Conservation (phyloP, 1,140 invertebrate species). For the Hyphantria cunea region DNA sequence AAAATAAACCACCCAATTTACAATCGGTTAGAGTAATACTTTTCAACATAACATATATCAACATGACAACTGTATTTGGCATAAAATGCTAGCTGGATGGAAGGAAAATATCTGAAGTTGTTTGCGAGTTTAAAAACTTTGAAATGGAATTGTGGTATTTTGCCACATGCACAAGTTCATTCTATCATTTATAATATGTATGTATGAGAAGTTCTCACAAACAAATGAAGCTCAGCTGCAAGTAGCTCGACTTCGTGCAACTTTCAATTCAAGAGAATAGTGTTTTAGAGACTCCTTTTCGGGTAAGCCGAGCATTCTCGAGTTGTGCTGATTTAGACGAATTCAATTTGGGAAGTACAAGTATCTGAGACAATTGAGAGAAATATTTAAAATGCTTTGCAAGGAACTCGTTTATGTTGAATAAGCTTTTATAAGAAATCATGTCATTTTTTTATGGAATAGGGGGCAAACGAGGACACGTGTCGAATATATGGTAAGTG, state of each 20-base stretch:
- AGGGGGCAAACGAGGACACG: too few species aligned
- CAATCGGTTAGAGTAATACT: too few species aligned
- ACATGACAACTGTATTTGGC: too few species aligned
- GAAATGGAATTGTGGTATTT: too few species aligned
- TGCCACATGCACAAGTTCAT: background rate
- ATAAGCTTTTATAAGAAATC: background rate
- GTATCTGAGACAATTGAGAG: slow-evolving; percentile 19
- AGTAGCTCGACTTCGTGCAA: slow-evolving; percentile 1
- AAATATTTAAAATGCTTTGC: slow-evolving; percentile 19
- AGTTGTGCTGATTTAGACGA: slow-evolving; percentile 7
- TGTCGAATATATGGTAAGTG: too few species aligned
- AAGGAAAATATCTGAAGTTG: too few species aligned
- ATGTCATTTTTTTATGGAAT: too few species aligned
- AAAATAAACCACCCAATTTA: too few species aligned
- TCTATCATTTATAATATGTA: background rate
- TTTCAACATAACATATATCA: too few species aligned
- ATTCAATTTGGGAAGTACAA: slow-evolving; percentile 17
- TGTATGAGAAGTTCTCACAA: background rate
- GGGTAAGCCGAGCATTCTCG: slow-evolving; percentile 22
- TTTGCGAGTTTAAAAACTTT: too few species aligned
- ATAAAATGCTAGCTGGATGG: too few species aligned
- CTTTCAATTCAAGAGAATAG: slow-evolving; percentile 17
- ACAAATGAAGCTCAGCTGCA: background rate
- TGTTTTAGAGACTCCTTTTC: slow-evolving; percentile 14
- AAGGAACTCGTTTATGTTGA: background rate